phyloP scores from a whole-genome alignment of 1,140 invertebrate genomes.

The Micrasema longulum region DNA sequence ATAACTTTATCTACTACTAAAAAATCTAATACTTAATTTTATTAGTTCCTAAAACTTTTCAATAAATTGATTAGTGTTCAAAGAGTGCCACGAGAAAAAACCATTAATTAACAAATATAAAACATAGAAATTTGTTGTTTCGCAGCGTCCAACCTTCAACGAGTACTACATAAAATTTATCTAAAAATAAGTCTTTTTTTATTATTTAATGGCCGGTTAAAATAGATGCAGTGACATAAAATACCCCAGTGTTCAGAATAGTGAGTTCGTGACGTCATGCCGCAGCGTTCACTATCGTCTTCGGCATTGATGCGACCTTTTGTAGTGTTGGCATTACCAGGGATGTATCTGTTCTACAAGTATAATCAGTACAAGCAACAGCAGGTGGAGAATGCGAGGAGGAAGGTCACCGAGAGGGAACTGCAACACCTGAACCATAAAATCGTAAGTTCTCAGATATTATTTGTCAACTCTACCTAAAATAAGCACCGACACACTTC shows the following conservation, averaged over 20 bases:
- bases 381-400: constrained; percentile 82
- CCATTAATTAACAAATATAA: neutral
- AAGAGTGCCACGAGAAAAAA: constrained; percentile 23
- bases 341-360: constrained; percentile 92
- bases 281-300: constrained; percentile 68
- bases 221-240: neutral
- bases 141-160: constrained; percentile 1
- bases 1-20: neutral
- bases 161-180: constrained; percentile 1
- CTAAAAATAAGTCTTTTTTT: neutral
- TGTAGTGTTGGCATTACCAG: constrained; percentile 83
- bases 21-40: neutral
- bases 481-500: too few relatives aligned
- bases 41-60: constrained; percentile 7
- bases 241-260: neutral
- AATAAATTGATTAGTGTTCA: constrained; percentile 16
- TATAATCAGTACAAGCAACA: constrained; percentile 88
- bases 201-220: neutral
- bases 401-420: constrained; percentile 86
- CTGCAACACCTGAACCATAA: constrained; percentile 88
- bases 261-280: constrained; percentile 65
- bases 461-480: too few relatives aligned
- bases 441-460: constrained; percentile 78
- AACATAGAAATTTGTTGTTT: neutral
- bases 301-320: constrained; percentile 82